A percentile compares a stretch with the other conserved stretches of the same genome.
Evolutionary conservation across 2,113 vertebrate species (phyloP).

Genomic region (Cheirogaleus medius): DNA sequence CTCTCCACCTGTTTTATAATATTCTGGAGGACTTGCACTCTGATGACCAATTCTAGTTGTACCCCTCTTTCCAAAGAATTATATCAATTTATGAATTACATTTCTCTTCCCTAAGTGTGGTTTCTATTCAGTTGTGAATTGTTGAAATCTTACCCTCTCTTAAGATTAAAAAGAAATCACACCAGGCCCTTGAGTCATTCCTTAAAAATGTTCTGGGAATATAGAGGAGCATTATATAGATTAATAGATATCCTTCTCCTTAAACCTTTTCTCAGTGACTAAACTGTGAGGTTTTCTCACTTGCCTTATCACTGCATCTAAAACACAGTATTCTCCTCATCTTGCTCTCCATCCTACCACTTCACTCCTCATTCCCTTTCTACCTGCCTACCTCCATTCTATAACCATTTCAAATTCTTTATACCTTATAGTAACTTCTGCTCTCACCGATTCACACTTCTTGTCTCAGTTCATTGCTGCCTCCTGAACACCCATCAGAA

Average conservation of each 20-base stretch:
- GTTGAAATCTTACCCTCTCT: not conserved
- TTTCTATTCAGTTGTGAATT: not conserved
- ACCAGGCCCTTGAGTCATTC: not conserved
- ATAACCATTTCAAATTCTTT: not conserved
- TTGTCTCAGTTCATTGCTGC: not conserved
- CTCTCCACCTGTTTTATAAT: not conserved
- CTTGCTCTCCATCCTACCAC: not conserved
- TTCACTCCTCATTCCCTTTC: not conserved
- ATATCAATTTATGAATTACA: not conserved
- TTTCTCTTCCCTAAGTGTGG: not conserved
- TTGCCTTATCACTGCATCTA: not conserved
- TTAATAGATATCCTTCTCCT: not conserved
- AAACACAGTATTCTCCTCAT: not conserved
- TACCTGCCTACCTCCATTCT: not conserved
- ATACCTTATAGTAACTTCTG: not conserved
- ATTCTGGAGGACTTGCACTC: not conserved
- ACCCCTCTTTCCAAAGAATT: not conserved
- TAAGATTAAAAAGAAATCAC: not conserved
- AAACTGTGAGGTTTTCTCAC: no score
- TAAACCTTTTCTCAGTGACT: not conserved
- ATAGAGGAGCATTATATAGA: not conserved
- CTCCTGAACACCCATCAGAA: not conserved
- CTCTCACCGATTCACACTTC: not conserved
- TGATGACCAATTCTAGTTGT: not conserved
- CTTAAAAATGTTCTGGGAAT: not conserved